These are phyloP conservation scores for Drosophila melanica DNA, from an alignment of 1,140 invertebrate species.

Conservation along the genomic window DNA sequence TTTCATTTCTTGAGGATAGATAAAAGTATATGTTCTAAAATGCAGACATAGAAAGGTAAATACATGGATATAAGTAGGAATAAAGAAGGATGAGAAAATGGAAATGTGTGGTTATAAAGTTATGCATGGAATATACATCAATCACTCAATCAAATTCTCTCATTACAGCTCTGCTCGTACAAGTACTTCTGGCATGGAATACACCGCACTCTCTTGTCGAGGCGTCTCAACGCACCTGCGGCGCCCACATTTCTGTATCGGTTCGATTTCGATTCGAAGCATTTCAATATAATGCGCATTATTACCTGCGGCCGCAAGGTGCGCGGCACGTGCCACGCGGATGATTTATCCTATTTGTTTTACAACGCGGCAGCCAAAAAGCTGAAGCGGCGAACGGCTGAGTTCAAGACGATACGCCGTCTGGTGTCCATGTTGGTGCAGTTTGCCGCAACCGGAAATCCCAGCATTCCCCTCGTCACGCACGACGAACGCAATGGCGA, in stretches of 20 bases:
- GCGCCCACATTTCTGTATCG: constrained; percentile 84
- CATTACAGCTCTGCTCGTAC: constrained; percentile 79
- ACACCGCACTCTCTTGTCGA: constrained; percentile 77
- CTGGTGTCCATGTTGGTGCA: constrained; percentile 83
- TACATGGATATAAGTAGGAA: no score
- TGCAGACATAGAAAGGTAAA: no score
- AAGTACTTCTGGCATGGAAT: constrained; percentile 84
- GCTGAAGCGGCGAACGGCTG: constrained; percentile 74
- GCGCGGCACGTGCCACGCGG: constrained; percentile 86
- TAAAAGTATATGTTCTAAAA: no score
- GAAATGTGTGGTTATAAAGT: no score
- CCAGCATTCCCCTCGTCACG: constrained; percentile 57
- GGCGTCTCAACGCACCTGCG: constrained; percentile 68
- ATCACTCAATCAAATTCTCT: not conserved
- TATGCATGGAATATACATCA: no score
- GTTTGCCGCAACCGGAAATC: constrained; percentile 84
- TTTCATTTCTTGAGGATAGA: no score
- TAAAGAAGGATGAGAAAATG: no score
- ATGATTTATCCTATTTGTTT: constrained; percentile 88
- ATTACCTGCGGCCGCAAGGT: constrained; percentile 83
- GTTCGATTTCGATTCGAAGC: constrained; percentile 84
- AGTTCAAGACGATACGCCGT: constrained; percentile 82
- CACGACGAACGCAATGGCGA: constrained; percentile 42
- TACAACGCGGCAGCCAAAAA: constrained; percentile 84
- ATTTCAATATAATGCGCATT: constrained; percentile 80